Conservation (phyloP, 2,888 invertebrate genomes). For the Mythimna ferrago region DNA sequence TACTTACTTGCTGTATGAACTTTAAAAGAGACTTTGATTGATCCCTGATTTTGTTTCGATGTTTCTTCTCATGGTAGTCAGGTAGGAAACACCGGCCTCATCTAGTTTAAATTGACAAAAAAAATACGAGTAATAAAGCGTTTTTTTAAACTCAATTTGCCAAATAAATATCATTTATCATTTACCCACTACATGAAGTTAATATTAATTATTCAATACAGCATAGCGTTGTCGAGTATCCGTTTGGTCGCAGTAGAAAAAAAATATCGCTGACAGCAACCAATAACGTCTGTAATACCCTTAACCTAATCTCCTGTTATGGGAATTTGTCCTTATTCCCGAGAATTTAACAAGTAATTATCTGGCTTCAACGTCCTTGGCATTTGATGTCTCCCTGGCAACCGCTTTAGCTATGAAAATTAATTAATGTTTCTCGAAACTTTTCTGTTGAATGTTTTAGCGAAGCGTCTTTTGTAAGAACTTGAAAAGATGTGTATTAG, state of each 20-base stretch:
- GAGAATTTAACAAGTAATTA: not conserved
- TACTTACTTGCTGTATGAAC: too few species aligned
- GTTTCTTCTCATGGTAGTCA: too few species aligned
- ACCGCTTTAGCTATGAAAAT: not conserved
- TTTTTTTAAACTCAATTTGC: too few species aligned
- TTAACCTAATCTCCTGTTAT: not conserved
- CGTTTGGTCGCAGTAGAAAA: not conserved
- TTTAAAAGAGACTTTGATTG: too few species aligned
- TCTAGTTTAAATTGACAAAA: too few species aligned
- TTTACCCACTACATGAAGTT: too few species aligned
- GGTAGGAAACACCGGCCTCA: too few species aligned
- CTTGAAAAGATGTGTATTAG: not conserved
- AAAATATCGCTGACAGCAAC: not conserved
- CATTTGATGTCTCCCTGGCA: conserved; percentile 5
- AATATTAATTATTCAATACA: too few species aligned
- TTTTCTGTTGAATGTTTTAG: not conserved
- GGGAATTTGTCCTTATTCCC: conserved; percentile 1
- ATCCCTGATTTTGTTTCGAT: too few species aligned
- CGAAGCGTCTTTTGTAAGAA: not conserved
- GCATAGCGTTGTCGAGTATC: not conserved
- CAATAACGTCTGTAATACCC: not conserved
- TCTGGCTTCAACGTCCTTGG: conserved; percentile 15
- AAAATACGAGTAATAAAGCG: too few species aligned
- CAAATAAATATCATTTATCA: too few species aligned
- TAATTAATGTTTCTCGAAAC: conserved; percentile 22